Conservation (phyloP, 2,113 vertebrate genomes). For the Daubentonia madagascariensis region DNA sequence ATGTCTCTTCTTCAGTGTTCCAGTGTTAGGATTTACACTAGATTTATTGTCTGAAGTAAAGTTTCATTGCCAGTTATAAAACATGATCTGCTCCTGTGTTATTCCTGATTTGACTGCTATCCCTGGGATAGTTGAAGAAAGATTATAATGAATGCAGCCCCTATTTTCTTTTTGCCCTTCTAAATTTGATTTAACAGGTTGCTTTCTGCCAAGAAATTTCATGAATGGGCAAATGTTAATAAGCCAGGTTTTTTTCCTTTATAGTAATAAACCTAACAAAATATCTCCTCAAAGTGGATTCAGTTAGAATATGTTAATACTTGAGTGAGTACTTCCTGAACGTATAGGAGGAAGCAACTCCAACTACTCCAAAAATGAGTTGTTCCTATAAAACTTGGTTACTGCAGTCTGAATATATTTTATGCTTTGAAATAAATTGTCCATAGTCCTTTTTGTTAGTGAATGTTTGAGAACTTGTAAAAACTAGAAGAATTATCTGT, state of each 20-base stretch:
- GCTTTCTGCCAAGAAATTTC: slow-evolving; percentile 38
- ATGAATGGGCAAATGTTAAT: slow-evolving; percentile 54
- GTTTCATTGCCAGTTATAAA: slow-evolving; percentile 65
- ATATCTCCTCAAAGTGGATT: slow-evolving; percentile 55
- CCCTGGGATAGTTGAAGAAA: slow-evolving; percentile 56
- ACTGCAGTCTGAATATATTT: not conserved
- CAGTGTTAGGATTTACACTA: slow-evolving; percentile 26
- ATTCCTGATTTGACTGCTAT: slow-evolving; percentile 34
- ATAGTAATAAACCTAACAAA: slow-evolving; percentile 46
- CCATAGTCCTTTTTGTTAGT: slow-evolving; percentile 29
- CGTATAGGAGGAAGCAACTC: slow-evolving; percentile 46
- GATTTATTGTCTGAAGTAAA: slow-evolving; percentile 62
- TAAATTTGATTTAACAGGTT: slow-evolving; percentile 50
- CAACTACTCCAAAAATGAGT: slow-evolving; percentile 50
- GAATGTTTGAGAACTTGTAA: slow-evolving; percentile 22
- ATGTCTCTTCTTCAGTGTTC: slow-evolving; percentile 30
- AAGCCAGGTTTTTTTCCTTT: slow-evolving; percentile 8
- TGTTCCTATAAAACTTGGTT: slow-evolving; percentile 36
- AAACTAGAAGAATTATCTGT: not conserved
- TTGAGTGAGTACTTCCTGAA: slow-evolving; percentile 54
- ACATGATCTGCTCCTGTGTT: slow-evolving; percentile 46
- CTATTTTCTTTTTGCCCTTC: slow-evolving; percentile 41
- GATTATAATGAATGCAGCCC: not conserved
- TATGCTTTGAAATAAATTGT: slow-evolving; percentile 40
- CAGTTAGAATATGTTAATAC: slow-evolving; percentile 41